Base-by-base conservation (phyloP, 1,140 invertebrate genomes). In the Sinella curviseta region DNA sequence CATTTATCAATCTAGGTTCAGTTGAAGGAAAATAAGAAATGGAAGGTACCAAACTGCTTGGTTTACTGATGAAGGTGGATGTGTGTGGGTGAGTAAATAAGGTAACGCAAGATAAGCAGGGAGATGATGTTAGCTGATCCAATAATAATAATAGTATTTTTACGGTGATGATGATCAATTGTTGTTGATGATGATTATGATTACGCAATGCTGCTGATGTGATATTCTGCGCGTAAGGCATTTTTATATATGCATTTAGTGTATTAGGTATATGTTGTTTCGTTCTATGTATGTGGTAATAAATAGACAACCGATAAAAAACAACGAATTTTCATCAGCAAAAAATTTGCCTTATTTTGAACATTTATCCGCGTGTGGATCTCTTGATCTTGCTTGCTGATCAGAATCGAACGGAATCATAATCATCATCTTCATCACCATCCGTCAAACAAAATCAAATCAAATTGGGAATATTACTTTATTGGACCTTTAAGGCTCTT, bases 1-100 rank as follows among this genome's bases (percentile, higher is more conserved):
- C 57, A 60, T 60, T 60, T 60, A 60, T 60, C 57, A 60, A 60
- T 60, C 57, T 60, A 12, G 39, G 8, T 48, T 48, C 8, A 48
- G 8, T 60, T 60, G 4, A 16, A 60, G 8, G 24, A 26, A 60
- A 26, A 60, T 8, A n/a, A 60, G 57, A 4, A 48, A 8, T 4
- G 17, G 17, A 17, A 48, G n/a, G n/a, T n/a, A n/a, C n/a, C n/a
- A n/a, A n/a, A n/a, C n/a, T n/a, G n/a, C n/a, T n/a, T n/a, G n/a
- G n/a, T n/a, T n/a, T n/a, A n/a, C n/a, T n/a, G n/a, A n/a, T n/a
- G n/a, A n/a, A n/a, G n/a, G n/a, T n/a, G n/a, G n/a, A n/a, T n/a
- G n/a, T n/a, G n/a, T n/a, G n/a, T n/a, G n/a, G n/a, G n/a, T n/a
- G n/a, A n/a, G n/a, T n/a, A n/a, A n/a, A n/a, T n/a, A n/a, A n/a